These are phyloP conservation scores for Pterocles gutturalis DNA, from an alignment of 2,113 vertebrate genomes.

Conservation along the genomic window DNA sequence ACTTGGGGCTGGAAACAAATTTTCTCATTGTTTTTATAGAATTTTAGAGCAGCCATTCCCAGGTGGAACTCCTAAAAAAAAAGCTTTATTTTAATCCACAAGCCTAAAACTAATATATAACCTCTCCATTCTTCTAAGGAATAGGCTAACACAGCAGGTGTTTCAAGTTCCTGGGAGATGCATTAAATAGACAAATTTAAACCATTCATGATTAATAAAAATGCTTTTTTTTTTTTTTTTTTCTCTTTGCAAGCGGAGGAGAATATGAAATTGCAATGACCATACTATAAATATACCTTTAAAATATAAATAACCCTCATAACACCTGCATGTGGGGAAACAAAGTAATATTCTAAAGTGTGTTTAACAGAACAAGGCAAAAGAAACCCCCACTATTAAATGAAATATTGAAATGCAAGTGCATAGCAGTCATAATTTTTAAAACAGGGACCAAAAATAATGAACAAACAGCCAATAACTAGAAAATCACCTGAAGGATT, in stretches of 20 bases:
- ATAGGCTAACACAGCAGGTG: conserved; percentile 61
- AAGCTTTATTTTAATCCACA: conserved; percentile 43
- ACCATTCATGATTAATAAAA: conserved; percentile 26
- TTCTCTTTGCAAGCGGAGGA: background rate
- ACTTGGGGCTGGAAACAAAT: background rate
- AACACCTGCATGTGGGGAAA: background rate
- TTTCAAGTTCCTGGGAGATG: conserved; percentile 55
- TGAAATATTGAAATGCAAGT: conserved; percentile 28
- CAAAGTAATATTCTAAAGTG: conserved; percentile 27
- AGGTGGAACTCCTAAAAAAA: conserved; percentile 47
- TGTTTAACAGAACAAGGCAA: conserved; percentile 19
- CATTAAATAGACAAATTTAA: conserved; percentile 61
- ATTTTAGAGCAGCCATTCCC: conserved; percentile 7
- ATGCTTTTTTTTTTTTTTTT: background rate
- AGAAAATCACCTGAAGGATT: conserved; percentile 17
- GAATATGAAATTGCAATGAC: conserved; percentile 45
- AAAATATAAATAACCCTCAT: conserved; percentile 33
- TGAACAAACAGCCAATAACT: conserved; percentile 58
- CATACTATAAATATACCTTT: conserved; percentile 2
- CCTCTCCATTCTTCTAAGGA: conserved; percentile 31
- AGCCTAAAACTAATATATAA: conserved; percentile 26
- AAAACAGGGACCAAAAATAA: conserved; percentile 26
- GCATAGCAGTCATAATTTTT: conserved; percentile 33
- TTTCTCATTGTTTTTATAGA: conserved; percentile 11
- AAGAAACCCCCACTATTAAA: background rate